phyloP scores from a whole-genome alignment of 1,140 invertebrate genomes.

The Hypsibius dujardini region DNA sequence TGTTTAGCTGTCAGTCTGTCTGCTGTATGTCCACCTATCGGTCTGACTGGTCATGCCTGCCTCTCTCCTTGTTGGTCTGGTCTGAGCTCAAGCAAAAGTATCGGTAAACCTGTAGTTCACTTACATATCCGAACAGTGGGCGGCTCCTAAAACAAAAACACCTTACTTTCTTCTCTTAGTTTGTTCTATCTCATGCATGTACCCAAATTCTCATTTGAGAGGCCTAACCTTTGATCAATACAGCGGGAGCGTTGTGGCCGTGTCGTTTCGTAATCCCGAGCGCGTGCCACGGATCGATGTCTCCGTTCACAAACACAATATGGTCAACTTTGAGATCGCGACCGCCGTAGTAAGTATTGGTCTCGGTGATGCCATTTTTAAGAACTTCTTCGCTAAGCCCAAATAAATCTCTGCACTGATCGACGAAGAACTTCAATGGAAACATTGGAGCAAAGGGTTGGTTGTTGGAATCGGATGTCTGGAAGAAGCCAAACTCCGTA shows the following conservation, averaged over 20 bases:
- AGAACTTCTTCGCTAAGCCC: constrained; percentile 45
- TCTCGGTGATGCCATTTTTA: constrained; percentile 44
- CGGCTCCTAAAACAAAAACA: too few relatives aligned
- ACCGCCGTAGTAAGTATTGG: constrained; percentile 62
- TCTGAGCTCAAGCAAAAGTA: too few relatives aligned
- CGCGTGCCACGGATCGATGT: constrained; percentile 80
- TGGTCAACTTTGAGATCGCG: constrained; percentile 48
- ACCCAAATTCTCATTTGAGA: too few relatives aligned
- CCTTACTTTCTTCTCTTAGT: too few relatives aligned
- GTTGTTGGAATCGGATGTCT: constrained; percentile 54
- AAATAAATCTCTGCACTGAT: constrained; percentile 66
- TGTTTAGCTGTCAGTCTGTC: too few relatives aligned
- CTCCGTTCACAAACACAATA: constrained; percentile 71
- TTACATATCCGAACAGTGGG: neutral
- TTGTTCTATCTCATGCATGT: too few relatives aligned
- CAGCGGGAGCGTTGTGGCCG: constrained; percentile 28
- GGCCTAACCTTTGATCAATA: constrained; percentile 29
- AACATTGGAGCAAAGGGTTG: constrained; percentile 61
- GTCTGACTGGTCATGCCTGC: too few relatives aligned
- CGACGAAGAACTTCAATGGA: constrained; percentile 53
- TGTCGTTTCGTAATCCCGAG: constrained; percentile 38
- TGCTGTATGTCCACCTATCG: too few relatives aligned
- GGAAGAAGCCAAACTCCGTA: constrained; percentile 83
- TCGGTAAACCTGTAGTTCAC: too few relatives aligned
- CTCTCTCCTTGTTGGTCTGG: too few relatives aligned